Base-by-base conservation (phyloP, 2,113 vertebrate species). In the Cephalophus harveyi region DNA sequence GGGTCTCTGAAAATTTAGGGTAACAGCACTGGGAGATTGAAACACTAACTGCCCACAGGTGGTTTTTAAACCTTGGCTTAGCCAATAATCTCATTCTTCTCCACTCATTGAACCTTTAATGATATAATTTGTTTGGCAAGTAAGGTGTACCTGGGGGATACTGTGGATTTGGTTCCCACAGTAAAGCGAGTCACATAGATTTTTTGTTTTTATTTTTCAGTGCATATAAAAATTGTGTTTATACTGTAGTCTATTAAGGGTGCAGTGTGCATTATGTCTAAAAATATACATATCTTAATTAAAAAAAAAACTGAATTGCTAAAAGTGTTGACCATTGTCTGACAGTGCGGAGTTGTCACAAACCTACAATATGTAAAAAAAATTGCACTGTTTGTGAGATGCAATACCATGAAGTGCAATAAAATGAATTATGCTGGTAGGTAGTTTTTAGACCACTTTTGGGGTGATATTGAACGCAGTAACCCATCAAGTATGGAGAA, bases 401-500 rank as follows among this genome's bases (percentile, higher is more conserved):
- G 48, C 30, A 52, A 7, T 81, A 52, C 33, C 33, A 33, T 82
- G 28, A 82, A 52, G 48, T 2, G 1, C 48, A 81, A 54, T 82
- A 30, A n/a, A 82, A 14, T 36, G 30, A 82, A 30, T 82, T 54
- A n/a, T 54, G 33, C 81, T n/a, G 19, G 50, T 55, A 83, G 81
- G 12, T 55, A 87, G 64, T 76, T 88, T 96, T 88, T 36, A 94
- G 40, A 60, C 52, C 50, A 85, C 13, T 96, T 93, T 97, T n/a
- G 43, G 55, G 40, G 60, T 85, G 17, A 17, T 76, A 46, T 71
- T 95, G n/a, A 93, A 50, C 33, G 27, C 8, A 76, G 1, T 88
- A 87, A 89, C 40, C 36, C 90, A 71, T 96, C 15, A 79, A 67
- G 6, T 81, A 60, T 84, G 9, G 85, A 74, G 43, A 52, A 52